Conservation (phyloP, 1,140 invertebrate genomes). For the Telenomus remus region DNA sequence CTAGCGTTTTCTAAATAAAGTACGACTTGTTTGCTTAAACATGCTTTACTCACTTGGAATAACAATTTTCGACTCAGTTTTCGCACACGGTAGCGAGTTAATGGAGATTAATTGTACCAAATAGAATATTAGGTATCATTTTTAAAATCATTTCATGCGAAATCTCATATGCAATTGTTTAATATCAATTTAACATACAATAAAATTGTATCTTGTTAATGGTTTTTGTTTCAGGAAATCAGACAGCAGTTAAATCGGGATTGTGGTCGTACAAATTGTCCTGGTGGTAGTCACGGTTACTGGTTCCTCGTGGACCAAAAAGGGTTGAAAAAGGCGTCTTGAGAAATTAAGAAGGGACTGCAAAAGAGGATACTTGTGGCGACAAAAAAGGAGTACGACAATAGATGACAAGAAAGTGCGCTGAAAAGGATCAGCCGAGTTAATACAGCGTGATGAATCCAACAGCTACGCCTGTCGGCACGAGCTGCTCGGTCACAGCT, state of each 20-base stretch:
- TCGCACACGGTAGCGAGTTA: too few relatives aligned
- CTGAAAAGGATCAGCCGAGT: conserved; percentile 47
- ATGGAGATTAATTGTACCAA: too few relatives aligned
- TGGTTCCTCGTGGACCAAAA: conserved; percentile 49
- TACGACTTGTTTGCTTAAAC: too few relatives aligned
- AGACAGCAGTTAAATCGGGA: conserved; percentile 5
- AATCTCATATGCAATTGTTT: too few relatives aligned
- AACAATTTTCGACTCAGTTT: neutral
- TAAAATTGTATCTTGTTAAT: too few relatives aligned
- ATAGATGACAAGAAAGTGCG: conserved; percentile 47
- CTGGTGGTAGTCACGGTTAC: conserved; percentile 64
- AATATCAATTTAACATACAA: too few relatives aligned
- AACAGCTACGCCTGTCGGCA: conserved; percentile 71
- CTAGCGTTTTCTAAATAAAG: too few relatives aligned
- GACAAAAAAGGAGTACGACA: conserved; percentile 40
- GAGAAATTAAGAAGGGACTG: conserved; percentile 54
- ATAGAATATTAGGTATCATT: too few relatives aligned
- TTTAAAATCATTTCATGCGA: too few relatives aligned
- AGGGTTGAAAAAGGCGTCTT: conserved; percentile 29
- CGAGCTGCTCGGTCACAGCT: conserved; percentile 69
- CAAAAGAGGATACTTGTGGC: conserved; percentile 51
- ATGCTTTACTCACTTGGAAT: neutral
- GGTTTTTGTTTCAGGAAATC: too few relatives aligned
- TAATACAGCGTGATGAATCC: conserved; percentile 56
- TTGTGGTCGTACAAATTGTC: conserved; percentile 59